These are phyloP conservation scores for Ceramica pisi DNA, from an alignment of 2,888 invertebrate genomes.

Conservation along the genomic window DNA sequence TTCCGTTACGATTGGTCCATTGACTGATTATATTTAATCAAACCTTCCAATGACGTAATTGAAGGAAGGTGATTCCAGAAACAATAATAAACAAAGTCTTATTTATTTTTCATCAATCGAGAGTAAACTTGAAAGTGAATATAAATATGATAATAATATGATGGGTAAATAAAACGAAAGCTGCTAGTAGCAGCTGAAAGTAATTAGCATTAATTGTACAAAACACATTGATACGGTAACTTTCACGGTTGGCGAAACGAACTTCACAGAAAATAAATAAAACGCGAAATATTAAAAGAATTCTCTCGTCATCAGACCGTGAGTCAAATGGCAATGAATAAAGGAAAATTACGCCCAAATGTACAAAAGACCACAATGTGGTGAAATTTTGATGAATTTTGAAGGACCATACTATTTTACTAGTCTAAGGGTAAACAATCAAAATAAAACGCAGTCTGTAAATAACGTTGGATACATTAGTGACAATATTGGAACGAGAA, in stretches of 20 bases:
- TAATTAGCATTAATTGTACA: slow-evolving; percentile 27
- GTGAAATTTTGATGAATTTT: slow-evolving; percentile 55
- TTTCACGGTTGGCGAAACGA: slow-evolving; percentile 23
- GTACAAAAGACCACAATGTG: slow-evolving; percentile 64
- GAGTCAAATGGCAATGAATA: slow-evolving; percentile 55
- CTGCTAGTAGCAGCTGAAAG: slow-evolving; percentile 16
- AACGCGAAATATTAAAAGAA: slow-evolving; percentile 20
- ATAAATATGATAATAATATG: slow-evolving; percentile 6
- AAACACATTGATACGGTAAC: slow-evolving; percentile 16
- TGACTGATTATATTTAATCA: slow-evolving; percentile 29
- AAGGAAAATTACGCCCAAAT: slow-evolving; percentile 67
- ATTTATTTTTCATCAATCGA: slow-evolving; percentile 22
- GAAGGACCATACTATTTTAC: slow-evolving; percentile 42
- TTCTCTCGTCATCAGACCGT: slow-evolving; percentile 53
- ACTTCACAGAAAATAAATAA: neutral
- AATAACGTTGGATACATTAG: slow-evolving; percentile 51
- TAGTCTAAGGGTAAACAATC: slow-evolving; percentile 38
- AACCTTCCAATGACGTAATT: slow-evolving; percentile 36
- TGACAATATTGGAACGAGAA: slow-evolving; percentile 26
- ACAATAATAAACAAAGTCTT: slow-evolving; percentile 21
- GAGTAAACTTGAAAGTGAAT: slow-evolving; percentile 39
- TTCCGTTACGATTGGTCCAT: slow-evolving; percentile 15
- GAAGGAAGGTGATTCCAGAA: slow-evolving; percentile 25
- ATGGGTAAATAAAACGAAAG: slow-evolving; percentile 27
- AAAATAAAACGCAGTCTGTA: slow-evolving; percentile 59